Evolutionary conservation across 2,113 vertebrate genomes (phyloP).

Genomic region (Synodontis membranacea): DNA sequence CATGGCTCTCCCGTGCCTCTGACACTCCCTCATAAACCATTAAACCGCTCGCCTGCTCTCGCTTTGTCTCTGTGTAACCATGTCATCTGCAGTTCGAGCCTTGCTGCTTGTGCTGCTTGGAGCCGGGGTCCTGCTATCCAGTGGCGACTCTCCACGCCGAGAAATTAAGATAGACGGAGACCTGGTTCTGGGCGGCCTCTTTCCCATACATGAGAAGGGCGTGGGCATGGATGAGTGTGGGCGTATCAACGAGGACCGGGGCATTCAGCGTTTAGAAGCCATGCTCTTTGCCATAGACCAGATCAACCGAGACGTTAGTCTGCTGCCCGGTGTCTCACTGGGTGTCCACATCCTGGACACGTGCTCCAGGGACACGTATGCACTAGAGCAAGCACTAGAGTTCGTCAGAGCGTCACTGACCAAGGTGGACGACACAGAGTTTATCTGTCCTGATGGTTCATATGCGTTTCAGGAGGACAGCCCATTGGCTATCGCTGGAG

Average conservation of each 20-base stretch:
- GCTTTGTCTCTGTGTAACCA: slow-evolving; percentile 73
- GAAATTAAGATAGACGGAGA: slow-evolving; percentile 98
- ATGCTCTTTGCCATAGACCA: slow-evolving; percentile 97
- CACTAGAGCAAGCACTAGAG: slow-evolving; percentile 96
- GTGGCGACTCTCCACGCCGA: slow-evolving; percentile 86
- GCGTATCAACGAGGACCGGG: slow-evolving; percentile 92
- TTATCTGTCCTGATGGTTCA: slow-evolving; percentile 96
- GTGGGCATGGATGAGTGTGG: slow-evolving; percentile 92
- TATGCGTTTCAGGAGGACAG: slow-evolving; percentile 93
- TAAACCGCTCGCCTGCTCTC: slow-evolving; percentile 56
- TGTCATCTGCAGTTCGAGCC: slow-evolving; percentile 79
- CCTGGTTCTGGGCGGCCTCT: slow-evolving; percentile 92
- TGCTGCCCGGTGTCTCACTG: slow-evolving; percentile 89
- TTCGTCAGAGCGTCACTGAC: slow-evolving; percentile 96
- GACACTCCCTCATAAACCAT: slow-evolving; percentile 52
- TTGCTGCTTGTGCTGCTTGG: slow-evolving; percentile 84
- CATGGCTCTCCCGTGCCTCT: slow-evolving; percentile 70
- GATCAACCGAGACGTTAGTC: slow-evolving; percentile 85
- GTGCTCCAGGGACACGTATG: slow-evolving; percentile 95
- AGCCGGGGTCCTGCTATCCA: slow-evolving; percentile 81
- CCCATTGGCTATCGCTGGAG: slow-evolving; percentile 90
- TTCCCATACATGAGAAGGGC: slow-evolving; percentile 98
- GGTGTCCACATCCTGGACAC: slow-evolving; percentile 98
- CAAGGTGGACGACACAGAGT: slow-evolving; percentile 97
- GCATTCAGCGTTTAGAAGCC: slow-evolving; percentile 95